Evolutionary conservation across 2,113 vertebrate species (phyloP).

Genomic region (Corapipo altera): DNA sequence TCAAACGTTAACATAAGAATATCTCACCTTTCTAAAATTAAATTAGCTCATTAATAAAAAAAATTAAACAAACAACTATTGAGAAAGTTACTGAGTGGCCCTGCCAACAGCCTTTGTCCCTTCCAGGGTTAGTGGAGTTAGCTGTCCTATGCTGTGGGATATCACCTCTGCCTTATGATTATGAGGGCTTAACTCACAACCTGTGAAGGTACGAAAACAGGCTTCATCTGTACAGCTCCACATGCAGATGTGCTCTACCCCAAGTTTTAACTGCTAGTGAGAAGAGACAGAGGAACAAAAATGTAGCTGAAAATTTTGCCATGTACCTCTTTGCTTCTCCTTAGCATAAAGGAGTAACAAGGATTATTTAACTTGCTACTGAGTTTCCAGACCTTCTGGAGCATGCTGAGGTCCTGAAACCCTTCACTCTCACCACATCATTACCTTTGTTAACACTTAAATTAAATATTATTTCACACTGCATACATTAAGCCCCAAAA

Average conservation of each 20-base stretch:
- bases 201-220: not conserved
- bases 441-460: not conserved
- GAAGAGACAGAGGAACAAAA: not conserved
- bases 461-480: not conserved
- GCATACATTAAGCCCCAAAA: not conserved
- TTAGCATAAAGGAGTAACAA: not conserved
- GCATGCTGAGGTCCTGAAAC: not conserved
- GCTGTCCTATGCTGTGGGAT: not conserved
- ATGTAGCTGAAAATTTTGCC: not conserved
- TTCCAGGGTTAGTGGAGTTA: not conserved
- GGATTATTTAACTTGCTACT: not conserved
- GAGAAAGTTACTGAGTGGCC: not conserved
- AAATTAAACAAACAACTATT: not conserved
- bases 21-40: not conserved
- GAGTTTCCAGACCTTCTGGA: not conserved
- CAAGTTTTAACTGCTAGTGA: not conserved
- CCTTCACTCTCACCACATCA: not conserved
- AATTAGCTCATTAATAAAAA: not conserved
- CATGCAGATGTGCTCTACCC: accelerated
- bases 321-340: not conserved
- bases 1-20: not conserved
- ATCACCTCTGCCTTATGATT: not conserved
- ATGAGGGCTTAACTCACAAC: not conserved
- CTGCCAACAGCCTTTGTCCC: not conserved
- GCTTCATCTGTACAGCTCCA: not conserved